Conservation (phyloP, 37 sponge, comb jelly and placozoan genomes). For the Tethya wilhelma region DNA sequence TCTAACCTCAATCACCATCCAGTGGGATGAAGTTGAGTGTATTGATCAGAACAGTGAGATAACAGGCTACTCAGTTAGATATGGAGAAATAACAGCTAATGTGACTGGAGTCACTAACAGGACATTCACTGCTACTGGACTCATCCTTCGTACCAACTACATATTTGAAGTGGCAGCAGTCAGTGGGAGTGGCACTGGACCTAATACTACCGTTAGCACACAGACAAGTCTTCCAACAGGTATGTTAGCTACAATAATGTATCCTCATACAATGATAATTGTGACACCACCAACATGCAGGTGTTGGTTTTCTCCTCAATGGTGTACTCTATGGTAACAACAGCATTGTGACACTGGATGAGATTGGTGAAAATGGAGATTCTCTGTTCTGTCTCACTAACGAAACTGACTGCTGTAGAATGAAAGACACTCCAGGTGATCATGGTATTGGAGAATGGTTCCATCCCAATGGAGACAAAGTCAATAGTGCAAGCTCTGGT, state of each 20-base stretch:
- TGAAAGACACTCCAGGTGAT: neutral
- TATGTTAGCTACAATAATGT: neutral
- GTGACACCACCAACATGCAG: too few relatives aligned
- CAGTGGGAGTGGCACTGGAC: too few relatives aligned
- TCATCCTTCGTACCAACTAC: conserved; percentile 18
- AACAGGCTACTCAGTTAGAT: conserved; percentile 29
- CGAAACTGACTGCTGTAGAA: neutral
- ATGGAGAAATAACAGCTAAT: neutral
- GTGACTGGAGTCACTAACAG: neutral
- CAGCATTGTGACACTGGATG: conserved; percentile 20
- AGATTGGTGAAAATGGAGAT: conserved; percentile 6
- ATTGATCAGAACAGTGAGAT: conserved; percentile 35
- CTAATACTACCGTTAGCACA: neutral
- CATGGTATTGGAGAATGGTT: neutral
- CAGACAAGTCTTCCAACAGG: neutral
- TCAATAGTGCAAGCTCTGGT: too few relatives aligned
- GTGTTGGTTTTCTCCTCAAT: too few relatives aligned
- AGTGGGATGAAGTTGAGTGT: conserved; percentile 29
- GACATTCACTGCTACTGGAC: conserved; percentile 6
- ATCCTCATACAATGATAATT: neutral
- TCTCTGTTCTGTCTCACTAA: conserved; percentile 27
- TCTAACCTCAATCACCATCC: conserved; percentile 26
- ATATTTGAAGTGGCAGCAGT: neutral
- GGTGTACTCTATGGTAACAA: conserved; percentile 10
- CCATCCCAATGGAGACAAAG: neutral